Conservation (phyloP, 1,140 invertebrate genomes). For the Chrysoperla carnea region DNA sequence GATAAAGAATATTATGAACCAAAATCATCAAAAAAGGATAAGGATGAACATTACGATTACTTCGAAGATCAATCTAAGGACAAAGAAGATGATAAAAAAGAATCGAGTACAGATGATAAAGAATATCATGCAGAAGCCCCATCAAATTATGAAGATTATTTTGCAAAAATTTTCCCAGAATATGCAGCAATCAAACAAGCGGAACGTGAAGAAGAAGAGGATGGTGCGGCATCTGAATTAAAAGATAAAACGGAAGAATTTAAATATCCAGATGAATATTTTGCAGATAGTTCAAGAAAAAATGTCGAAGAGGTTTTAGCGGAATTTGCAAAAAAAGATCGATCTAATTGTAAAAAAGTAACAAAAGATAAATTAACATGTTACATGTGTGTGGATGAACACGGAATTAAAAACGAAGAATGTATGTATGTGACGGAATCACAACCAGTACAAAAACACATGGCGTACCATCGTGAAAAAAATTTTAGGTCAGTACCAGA, state of each 20-base stretch:
- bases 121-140: constrained; percentile 4
- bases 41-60: too few species aligned
- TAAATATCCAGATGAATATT: constrained; percentile 21
- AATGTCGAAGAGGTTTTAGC: constrained; percentile 48
- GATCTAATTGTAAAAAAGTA: constrained; percentile 47
- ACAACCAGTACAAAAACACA: constrained; percentile 31
- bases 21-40: too few species aligned
- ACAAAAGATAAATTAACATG: constrained; percentile 55
- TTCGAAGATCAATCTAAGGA: too few species aligned
- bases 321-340: constrained; percentile 47
- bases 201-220: constrained; percentile 17
- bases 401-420: constrained; percentile 49
- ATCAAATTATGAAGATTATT: constrained; percentile 21
- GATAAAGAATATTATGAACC: too few species aligned
- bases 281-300: constrained; percentile 30
- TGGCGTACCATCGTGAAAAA: constrained; percentile 33
- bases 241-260: constrained; percentile 13
- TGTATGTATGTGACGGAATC: constrained; percentile 52
- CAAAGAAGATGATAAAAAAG: constrained; percentile 4
- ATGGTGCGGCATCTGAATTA: constrained; percentile 24
- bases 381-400: constrained; percentile 45
- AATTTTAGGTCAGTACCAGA: constrained; percentile 28
- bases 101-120: neutral
- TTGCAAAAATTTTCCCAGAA: constrained; percentile 22
- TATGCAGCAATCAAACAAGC: constrained; percentile 17